Evolutionary conservation across 2,113 vertebrate species (phyloP).

Genomic region (Verasper variegatus): DNA sequence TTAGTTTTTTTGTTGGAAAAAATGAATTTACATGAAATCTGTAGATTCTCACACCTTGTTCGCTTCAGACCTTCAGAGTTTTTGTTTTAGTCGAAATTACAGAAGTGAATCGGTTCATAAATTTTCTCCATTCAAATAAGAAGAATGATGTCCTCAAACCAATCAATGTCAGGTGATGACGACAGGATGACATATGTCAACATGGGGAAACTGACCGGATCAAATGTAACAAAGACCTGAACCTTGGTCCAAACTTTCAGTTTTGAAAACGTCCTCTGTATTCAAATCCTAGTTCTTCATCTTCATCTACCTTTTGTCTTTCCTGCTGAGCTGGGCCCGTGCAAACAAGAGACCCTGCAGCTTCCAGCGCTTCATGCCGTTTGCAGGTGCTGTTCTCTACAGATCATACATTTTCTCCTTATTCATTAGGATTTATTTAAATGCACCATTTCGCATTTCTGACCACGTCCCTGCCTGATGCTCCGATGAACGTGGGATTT

Average conservation of each 20-base stretch:
- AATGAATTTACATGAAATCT: too few species aligned
- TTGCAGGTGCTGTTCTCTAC: slow-evolving; percentile 84
- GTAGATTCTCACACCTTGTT: too few species aligned
- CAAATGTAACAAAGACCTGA: background rate
- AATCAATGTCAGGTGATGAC: too few species aligned
- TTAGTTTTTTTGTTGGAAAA: too few species aligned
- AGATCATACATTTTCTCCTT: background rate
- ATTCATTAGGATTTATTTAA: background rate
- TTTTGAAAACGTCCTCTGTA: slow-evolving; percentile 46
- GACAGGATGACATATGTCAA: too few species aligned
- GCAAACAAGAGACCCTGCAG: slow-evolving; percentile 83
- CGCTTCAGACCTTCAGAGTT: too few species aligned
- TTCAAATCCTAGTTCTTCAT: too few species aligned
- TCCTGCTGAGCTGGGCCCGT: slow-evolving; percentile 85
- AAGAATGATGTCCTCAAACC: too few species aligned
- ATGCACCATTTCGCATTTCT: background rate
- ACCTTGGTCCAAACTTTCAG: slow-evolving; percentile 61
- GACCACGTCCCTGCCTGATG: background rate
- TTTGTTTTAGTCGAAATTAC: too few species aligned
- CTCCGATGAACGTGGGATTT: slow-evolving; percentile 58
- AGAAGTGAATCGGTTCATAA: too few species aligned
- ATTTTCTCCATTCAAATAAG: too few species aligned
- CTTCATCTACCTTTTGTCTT: slow-evolving; percentile 73
- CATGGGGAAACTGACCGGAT: too few species aligned
- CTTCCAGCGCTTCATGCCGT: slow-evolving; percentile 82